Base-by-base conservation (phyloP, 1,140 invertebrate genomes). In the Drusus annulatus region DNA sequence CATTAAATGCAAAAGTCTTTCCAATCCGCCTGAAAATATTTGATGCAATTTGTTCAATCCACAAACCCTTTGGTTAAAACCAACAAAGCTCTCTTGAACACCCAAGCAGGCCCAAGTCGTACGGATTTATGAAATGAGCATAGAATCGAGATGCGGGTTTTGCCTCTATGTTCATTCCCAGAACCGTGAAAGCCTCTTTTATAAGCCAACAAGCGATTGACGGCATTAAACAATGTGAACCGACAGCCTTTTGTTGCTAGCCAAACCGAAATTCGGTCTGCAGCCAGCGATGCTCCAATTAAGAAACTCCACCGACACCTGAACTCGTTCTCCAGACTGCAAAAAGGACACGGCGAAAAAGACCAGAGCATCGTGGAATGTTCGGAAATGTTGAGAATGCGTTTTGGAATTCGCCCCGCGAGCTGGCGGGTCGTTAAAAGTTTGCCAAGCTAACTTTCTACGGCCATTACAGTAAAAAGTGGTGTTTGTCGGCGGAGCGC, bases 401-500 rank as follows among this genome's bases (percentile, higher is more conserved):
- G 52, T 71, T 71, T 71, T 51, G 23, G 10, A 51, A 71, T 71
- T 52, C 13, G 17, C 50, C 68, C 25, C 50, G 21, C 3, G 58
- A 51, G 58, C 36, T 45, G 36, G 28, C 56, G 17, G 51, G 71
- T 74, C 71, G 74, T 76, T 76, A 76, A 74, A 76, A 76, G 74
- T 76, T 76, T 45, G 3, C 50, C 19, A 3, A 4, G 28, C n/a
- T 15, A 76, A 62, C 74, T 76, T 76, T 63, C 3, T 17, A 45
- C 21, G 50, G 74, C 51, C 28, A 52, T 62, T 45, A 62, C 56
- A 62, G 74, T 23, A 76, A 62, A 76, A 75, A 60, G 23, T 56
- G 21, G 74, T 23, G 58, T 45, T 50, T 58, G 54, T 19, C 74
- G 19, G 54, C n/a, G 63, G 19, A 45, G 36, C 36, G 19, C 68